Base-by-base conservation (phyloP, 2,888 invertebrate species). In the Criorhina ranunculi region DNA sequence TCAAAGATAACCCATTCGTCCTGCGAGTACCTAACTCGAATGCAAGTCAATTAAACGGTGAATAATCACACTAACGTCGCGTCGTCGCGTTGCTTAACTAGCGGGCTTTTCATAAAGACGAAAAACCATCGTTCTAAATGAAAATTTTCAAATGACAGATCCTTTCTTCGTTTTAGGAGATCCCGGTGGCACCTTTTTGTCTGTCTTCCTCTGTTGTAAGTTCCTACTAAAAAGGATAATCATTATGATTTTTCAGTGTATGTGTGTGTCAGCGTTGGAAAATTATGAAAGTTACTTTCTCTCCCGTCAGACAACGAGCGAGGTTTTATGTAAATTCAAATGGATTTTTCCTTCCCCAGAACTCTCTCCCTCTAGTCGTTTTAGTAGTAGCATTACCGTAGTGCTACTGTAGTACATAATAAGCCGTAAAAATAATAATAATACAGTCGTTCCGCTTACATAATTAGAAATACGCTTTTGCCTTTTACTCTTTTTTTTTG, bases 261-360 rank as follows among this genome's bases (percentile, higher is more conserved):
- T 60, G 53, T 29, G 51, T 29, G 29, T 33, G 31, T 31, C 31
- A 31, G 35, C 66, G 46, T 44, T 6, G 37, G 53, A 44, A 53
- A 78, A 64, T 72, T 79, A 75, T 60, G 67, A 73, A 73, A 79
- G 67, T 83, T 46, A 78, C 67, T 83, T 60, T 40, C 66, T 49
- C 53, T 62, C 76, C 46, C 31, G 37, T 35, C 77, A 60, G 44
- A 9, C 53, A 31, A 51, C n/a, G 44, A 76, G 76, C 51, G 72
- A 67, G 82, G 60, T 67, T 77, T 82, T 82, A 82, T 82, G 85
- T 75, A 53, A 80, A 76, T 79, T 75, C 78, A 76, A 85, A 85
- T 85, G 85, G 64, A 70, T 70, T 79, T 60, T 59, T n/a, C n/a
- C 60, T 62, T 69, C 42, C 29, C 62, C 59, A 72, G 59, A 42